A percentile compares a stretch with the other conserved stretches of the same genome.
Conservation (phyloP, 2,113 vertebrate genomes). For the Myrmecobius fasciatus region DNA sequence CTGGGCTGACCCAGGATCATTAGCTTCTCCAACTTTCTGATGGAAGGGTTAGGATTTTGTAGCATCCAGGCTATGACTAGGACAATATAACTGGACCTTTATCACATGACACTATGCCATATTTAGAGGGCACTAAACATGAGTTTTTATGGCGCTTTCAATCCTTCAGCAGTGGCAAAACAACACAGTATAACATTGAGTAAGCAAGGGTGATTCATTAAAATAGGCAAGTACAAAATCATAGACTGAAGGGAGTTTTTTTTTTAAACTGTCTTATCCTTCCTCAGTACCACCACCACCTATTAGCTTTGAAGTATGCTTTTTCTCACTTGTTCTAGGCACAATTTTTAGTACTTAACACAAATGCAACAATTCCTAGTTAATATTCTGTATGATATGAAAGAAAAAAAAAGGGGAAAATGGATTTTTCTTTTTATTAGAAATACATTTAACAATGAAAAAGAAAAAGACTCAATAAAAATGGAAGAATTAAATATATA, state of each 20-base stretch:
- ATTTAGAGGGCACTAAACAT: neutral
- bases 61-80: neutral
- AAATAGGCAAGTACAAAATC: neutral
- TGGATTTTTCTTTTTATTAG: neutral
- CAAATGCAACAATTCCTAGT: neutral
- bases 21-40: neutral
- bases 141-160: neutral
- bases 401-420: neutral
- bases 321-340: neutral
- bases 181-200: neutral
- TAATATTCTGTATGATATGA: neutral
- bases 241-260: neutral
- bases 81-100: neutral
- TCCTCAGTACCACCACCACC: neutral
- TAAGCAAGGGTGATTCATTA: neutral
- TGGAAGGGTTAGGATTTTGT: neutral
- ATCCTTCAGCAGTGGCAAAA: neutral
- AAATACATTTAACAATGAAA: neutral
- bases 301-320: neutral
- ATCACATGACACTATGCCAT: neutral
- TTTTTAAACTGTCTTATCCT: neutral
- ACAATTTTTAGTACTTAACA: neutral
- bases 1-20: neutral
- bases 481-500: neutral
- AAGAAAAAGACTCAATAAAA: neutral